Evolutionary conservation across 1,140 invertebrate species (phyloP).

Genomic region (Drosophila suzukii): DNA sequence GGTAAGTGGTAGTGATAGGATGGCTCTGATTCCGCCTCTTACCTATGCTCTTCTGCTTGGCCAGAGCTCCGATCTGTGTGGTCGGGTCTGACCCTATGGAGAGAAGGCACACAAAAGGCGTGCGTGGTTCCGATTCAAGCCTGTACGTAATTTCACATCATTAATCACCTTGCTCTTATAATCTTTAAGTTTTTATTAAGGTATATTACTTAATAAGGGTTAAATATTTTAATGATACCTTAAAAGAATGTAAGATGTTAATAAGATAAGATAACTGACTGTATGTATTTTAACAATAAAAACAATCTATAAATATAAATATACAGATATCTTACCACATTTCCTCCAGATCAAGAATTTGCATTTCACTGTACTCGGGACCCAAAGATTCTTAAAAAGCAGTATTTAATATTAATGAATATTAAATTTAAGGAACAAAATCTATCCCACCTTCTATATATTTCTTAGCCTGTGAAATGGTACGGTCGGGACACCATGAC

Average conservation of each 20-base stretch:
- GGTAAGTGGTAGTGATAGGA: neutral
- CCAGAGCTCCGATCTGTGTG: slow-evolving; percentile 94
- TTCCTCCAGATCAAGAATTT: slow-evolving; percentile 95
- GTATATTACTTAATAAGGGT: neutral
- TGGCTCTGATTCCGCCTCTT: slow-evolving; percentile 73
- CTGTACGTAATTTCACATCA: slow-evolving; percentile 1
- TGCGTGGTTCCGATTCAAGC: slow-evolving; percentile 92
- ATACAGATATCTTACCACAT: slow-evolving; percentile 88
- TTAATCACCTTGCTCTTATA: no score
- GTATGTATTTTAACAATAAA: no score
- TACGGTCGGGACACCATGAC: slow-evolving; percentile 97
- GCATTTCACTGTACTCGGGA: slow-evolving; percentile 95
- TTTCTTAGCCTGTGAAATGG: slow-evolving; percentile 95
- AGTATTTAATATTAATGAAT: neutral
- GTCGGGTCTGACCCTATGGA: slow-evolving; percentile 98
- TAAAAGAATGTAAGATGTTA: no score
- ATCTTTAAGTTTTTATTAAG: neutral
- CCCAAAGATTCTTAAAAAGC: slow-evolving; percentile 91
- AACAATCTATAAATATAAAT: no score
- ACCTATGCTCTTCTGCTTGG: slow-evolving; percentile 95
- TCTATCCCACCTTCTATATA: slow-evolving; percentile 90
- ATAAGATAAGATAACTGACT: no score
- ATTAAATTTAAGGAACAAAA: neutral
- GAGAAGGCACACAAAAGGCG: slow-evolving; percentile 96
- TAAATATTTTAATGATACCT: no score